phyloP scores from a whole-genome alignment of 2,113 vertebrate genomes.

The Heliornis fulica region DNA sequence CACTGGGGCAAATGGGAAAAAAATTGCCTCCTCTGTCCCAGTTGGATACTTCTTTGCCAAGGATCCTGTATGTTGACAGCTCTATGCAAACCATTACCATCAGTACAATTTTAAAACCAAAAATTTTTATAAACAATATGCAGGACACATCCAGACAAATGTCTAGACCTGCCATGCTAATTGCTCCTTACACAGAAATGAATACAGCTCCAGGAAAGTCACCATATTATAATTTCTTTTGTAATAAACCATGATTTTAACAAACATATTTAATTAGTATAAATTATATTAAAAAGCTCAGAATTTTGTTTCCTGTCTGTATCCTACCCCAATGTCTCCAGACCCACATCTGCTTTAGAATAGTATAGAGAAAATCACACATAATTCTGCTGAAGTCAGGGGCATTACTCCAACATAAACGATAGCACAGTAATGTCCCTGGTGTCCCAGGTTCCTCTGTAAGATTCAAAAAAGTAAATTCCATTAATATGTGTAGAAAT shows the following conservation, averaged over 20 bases:
- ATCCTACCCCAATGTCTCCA: not conserved
- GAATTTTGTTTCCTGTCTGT: not conserved
- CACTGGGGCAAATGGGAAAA: not conserved
- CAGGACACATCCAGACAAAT: not conserved
- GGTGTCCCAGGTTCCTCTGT: not conserved
- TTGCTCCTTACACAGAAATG: not conserved
- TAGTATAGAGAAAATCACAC: not conserved
- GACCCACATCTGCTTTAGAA: not conserved
- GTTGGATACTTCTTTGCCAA: not conserved
- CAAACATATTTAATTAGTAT: not conserved
- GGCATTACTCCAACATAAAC: not conserved
- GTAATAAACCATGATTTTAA: not conserved
- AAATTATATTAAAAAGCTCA: not conserved
- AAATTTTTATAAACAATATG: not conserved
- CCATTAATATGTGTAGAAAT: conserved; percentile 54
- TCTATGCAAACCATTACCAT: not conserved
- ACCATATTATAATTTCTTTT: not conserved
- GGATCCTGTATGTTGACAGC: not conserved
- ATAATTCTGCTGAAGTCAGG: conserved; percentile 19
- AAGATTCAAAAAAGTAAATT: conserved; percentile 54
- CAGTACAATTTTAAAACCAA: not conserved
- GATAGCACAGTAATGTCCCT: not conserved
- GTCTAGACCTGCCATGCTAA: not conserved
- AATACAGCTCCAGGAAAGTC: not conserved
- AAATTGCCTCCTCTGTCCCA: not conserved